Evolutionary conservation across 1,140 invertebrate genomes (phyloP).

Genomic region (Heliothis subflexa): DNA sequence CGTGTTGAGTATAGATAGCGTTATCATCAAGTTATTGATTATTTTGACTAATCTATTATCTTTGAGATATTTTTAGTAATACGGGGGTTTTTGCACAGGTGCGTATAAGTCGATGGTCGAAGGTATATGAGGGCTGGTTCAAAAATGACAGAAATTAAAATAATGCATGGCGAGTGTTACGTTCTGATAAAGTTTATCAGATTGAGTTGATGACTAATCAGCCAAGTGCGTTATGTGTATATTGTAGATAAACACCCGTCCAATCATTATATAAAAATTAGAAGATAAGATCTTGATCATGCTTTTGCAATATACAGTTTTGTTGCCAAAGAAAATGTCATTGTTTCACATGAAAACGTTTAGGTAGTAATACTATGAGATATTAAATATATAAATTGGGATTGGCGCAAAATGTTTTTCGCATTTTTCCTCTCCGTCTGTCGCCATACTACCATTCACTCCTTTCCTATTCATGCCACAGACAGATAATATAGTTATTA

Average conservation of each 20-base stretch:
- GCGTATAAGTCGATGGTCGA: background rate
- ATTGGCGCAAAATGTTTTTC: too few species aligned
- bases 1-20: slow-evolving; percentile 46
- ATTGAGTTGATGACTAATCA: background rate
- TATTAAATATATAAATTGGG: too few species aligned
- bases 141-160: background rate
- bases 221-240: background rate
- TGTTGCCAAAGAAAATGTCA: too few species aligned
- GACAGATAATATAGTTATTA: too few species aligned
- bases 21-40: slow-evolving; percentile 54
- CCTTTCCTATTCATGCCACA: too few species aligned
- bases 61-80: slow-evolving; percentile 31
- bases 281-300: background rate
- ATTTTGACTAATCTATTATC: slow-evolving; percentile 55
- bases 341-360: too few species aligned
- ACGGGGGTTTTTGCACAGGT: slow-evolving; percentile 36
- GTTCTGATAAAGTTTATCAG: background rate
- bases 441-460: too few species aligned
- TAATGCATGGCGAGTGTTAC: background rate
- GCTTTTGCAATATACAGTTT: too few species aligned
- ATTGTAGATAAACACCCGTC: background rate
- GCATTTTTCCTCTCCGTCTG: too few species aligned
- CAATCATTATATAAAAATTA: background rate
- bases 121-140: background rate
- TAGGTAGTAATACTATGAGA: too few species aligned